Evolutionary conservation across 2,888 invertebrate species (phyloP).

Genomic region (Drosophila greeni): DNA sequence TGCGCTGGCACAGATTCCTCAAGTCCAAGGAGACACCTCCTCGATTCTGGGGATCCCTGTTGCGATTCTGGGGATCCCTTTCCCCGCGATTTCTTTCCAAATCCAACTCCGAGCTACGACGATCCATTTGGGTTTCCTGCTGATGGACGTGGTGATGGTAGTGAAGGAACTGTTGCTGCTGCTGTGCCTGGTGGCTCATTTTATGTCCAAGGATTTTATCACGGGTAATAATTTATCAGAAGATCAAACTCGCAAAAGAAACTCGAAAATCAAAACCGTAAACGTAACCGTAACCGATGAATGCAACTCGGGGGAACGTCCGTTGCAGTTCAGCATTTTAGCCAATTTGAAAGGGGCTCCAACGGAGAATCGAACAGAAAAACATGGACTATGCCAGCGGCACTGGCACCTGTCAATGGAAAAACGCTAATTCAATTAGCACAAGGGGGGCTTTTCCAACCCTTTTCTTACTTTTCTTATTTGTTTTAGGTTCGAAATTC

Average conservation of each 20-base stretch:
- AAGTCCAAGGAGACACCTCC: slow-evolving; percentile 73
- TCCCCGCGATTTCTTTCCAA: slow-evolving; percentile 1
- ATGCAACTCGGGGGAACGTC: slow-evolving; percentile 45
- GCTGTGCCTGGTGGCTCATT: slow-evolving; percentile 23
- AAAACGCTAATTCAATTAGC: slow-evolving; percentile 70
- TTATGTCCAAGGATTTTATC: not conserved
- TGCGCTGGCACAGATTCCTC: slow-evolving; percentile 74
- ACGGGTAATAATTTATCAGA: not conserved
- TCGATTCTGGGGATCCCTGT: too few relatives aligned
- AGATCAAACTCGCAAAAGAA: not conserved
- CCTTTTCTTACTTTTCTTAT: not conserved
- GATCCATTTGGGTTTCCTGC: slow-evolving; percentile 23
- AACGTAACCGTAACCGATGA: not conserved
- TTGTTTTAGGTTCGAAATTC: slow-evolving; percentile 18
- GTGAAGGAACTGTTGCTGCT: slow-evolving; percentile 7
- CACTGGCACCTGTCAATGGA: slow-evolving; percentile 39
- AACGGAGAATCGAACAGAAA: slow-evolving; percentile 14
- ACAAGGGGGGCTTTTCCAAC: slow-evolving; percentile 25
- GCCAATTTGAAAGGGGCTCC: slow-evolving; percentile 42
- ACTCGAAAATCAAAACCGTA: not conserved
- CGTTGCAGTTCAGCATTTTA: slow-evolving; percentile 63
- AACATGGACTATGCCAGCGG: slow-evolving; percentile 10
- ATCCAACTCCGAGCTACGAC: slow-evolving; percentile 8
- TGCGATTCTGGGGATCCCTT: not conserved
- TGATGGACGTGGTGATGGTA: slow-evolving; percentile 3